Conservation (phyloP, 2,113 vertebrate species). For the Lontra canadensis region DNA sequence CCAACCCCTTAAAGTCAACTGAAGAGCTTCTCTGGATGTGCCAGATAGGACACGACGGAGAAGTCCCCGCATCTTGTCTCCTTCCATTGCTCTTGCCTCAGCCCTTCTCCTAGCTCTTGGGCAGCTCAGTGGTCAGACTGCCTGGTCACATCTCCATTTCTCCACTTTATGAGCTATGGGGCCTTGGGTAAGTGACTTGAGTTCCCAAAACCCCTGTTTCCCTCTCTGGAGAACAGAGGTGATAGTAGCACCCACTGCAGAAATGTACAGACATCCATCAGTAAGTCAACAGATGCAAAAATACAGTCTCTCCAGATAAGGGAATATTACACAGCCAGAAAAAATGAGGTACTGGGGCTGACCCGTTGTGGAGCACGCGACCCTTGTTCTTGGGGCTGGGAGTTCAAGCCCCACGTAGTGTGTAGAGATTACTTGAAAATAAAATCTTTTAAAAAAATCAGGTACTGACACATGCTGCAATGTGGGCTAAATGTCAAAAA, state of each 20-base stretch:
- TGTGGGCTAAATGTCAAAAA: background rate
- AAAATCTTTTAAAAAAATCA: background rate
- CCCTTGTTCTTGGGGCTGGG: background rate
- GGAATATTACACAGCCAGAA: background rate
- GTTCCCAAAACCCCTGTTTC: background rate
- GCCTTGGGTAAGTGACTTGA: no score
- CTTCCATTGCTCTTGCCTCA: accelerated
- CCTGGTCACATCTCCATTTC: background rate
- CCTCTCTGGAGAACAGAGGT: background rate
- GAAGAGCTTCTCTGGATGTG: background rate
- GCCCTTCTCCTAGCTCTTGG: background rate
- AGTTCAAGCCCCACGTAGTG: background rate
- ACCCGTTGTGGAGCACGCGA: background rate
- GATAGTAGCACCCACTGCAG: accelerated
- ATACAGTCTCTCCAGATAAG: accelerated
- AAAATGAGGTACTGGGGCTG: background rate
- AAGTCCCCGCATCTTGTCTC: accelerated
- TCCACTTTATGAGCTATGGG: background rate
- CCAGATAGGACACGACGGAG: background rate
- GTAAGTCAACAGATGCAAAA: background rate
- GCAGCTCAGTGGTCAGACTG: background rate
- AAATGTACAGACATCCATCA: no score
- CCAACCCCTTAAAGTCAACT: no score
- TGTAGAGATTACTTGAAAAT: background rate
- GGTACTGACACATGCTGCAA: accelerated